Base-by-base conservation (phyloP, 1,140 invertebrate genomes). In the Drosophila guanche region DNA sequence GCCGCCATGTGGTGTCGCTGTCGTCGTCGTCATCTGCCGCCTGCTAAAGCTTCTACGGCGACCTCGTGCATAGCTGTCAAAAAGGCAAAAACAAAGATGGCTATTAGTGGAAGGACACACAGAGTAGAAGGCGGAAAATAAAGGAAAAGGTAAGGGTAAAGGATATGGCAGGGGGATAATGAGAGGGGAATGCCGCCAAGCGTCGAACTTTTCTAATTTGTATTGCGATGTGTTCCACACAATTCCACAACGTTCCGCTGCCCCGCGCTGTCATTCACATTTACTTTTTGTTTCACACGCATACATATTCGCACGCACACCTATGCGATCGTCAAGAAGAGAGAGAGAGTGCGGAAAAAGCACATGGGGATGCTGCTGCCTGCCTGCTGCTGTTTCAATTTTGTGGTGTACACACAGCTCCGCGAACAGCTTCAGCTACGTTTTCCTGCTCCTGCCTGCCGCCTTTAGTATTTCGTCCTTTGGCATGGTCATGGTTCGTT, bases 401-500 rank as follows among this genome's bases (percentile, higher is more conserved):
- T 78, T 29, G 46, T 60, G 51, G 50, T 77, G 53, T 83, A 74
- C 61, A 78, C 50, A 74, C 40, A 20, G 27, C 29, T 14, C 14
- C n/a, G n/a, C n/a, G 29, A 46, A 48, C 46, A 50, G 59, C 42
- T 45, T 37, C 61, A 69, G 69, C 47, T 68, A 51, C 41, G 53
- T 72, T 55, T 55, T 29, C 12, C 25, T 23, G n/a, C 46, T 40
- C 52, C 71, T 75, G 59, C 58, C 73, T 57, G 56, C 45, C 53
- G 54, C 63, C 60, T 75, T 79, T 61, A 77, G 76, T 84, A 68
- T 89, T 89, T 84, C 61, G 77, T 84, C 58, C 79, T 89, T 89
- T 89, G 86, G 85, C 80, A 89, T 89, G 86, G 85, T 89, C 86
- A 89, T 89, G 85, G 85, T 89, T 85, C 68, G 71, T 61, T 63